Percentiles rank a stretch among this genome's conserved stretches.
Conservation (phyloP, 1,140 invertebrate genomes). For the Drosophila pseudoobscura region DNA sequence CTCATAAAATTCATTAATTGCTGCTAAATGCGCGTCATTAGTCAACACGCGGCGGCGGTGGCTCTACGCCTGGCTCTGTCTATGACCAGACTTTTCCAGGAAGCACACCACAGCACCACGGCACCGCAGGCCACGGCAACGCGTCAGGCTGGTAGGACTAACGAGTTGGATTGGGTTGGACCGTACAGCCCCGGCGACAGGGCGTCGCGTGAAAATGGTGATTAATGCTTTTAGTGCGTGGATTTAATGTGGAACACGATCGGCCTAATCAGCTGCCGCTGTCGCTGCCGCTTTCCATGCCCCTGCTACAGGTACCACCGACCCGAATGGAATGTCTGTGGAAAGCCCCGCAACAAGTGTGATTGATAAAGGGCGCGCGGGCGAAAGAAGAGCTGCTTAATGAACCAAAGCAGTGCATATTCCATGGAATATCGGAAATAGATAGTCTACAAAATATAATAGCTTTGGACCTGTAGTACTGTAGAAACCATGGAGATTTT, state of each 20-base stretch:
- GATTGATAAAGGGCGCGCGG: conserved; percentile 58
- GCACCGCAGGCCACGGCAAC: conserved; percentile 33
- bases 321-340: conserved; percentile 50
- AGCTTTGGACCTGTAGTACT: no score
- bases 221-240: conserved; percentile 76
- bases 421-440: no score
- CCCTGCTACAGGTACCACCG: conserved; percentile 43
- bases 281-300: not conserved
- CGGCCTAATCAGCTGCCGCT: conserved; percentile 23
- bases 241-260: conserved; percentile 76
- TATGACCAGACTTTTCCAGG: conserved; percentile 62
- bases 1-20: conserved; percentile 81
- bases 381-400: not conserved
- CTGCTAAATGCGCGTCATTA: conserved; percentile 81
- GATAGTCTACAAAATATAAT: no score
- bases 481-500: no score
- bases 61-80: conserved; percentile 13
- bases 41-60: conserved; percentile 67
- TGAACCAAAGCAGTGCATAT: not conserved
- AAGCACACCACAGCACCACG: conserved; percentile 34
- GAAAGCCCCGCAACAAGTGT: conserved; percentile 68
- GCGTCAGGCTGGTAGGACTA: conserved; percentile 52
- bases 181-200: conserved; percentile 35
- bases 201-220: conserved; percentile 76
- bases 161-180: conserved; percentile 39